Evolutionary conservation across 2,888 invertebrate genomes (phyloP).

Genomic region (Eupelmus urozonus): DNA sequence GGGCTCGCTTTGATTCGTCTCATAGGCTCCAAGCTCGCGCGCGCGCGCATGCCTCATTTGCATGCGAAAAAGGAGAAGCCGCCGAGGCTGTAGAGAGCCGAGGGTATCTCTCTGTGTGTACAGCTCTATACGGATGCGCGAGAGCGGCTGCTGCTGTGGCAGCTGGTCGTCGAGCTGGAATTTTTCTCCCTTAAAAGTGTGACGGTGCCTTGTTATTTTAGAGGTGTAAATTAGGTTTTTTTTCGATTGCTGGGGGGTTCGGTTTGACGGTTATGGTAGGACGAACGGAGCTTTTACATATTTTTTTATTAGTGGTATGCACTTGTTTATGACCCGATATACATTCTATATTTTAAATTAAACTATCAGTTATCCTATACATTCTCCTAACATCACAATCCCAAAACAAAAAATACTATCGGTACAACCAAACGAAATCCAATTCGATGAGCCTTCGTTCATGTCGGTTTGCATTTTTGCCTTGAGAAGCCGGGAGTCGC

Average conservation of each 20-base stretch:
- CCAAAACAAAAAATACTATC: too few species aligned
- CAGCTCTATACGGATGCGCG: neutral
- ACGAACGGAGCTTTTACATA: too few species aligned
- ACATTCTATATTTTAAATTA: too few species aligned
- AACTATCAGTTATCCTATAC: too few species aligned
- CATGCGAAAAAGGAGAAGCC: conserved; percentile 48
- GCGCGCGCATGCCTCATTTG: conserved; percentile 59
- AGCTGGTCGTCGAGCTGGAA: conserved; percentile 22
- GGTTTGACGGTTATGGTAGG: too few species aligned
- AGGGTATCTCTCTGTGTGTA: neutral
- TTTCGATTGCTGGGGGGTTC: neutral
- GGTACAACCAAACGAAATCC: neutral
- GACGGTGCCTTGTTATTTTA: conserved; percentile 21
- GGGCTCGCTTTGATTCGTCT: conserved; percentile 56
- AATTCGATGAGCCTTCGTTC: conserved; percentile 13
- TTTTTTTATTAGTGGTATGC: too few species aligned
- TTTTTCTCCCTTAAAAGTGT: neutral
- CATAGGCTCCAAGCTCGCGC: conserved; percentile 62
- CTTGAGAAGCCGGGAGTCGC: too few species aligned
- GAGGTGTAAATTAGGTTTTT: conserved; percentile 10
- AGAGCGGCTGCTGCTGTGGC: neutral
- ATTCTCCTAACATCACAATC: too few species aligned
- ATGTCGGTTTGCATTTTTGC: neutral
- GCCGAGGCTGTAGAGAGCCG: neutral
- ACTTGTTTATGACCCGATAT: too few species aligned